Conservation (phyloP, 2,797 vertebrate species). For the Spheniscus humboldti region DNA sequence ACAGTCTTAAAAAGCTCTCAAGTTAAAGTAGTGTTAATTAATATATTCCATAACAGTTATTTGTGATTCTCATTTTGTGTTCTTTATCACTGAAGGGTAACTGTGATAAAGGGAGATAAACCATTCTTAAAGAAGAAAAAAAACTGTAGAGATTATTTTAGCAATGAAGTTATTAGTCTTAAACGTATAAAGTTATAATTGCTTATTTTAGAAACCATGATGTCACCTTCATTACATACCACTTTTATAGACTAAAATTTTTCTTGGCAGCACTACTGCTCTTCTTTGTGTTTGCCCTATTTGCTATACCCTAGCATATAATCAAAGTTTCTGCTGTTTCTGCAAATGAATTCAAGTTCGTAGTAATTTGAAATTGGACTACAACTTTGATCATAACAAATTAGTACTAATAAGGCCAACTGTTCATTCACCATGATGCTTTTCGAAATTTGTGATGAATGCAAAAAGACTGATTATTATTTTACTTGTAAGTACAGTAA, state of each 20-base stretch:
- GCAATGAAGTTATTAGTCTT: neutral
- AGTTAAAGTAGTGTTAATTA: neutral
- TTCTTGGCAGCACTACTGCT: neutral
- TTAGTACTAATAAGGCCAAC: slow-evolving; percentile 14
- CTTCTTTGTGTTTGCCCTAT: neutral
- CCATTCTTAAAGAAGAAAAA: neutral
- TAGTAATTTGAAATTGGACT: neutral
- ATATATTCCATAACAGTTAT: neutral
- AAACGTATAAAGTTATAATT: neutral
- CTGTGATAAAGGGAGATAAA: neutral
- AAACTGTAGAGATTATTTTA: neutral
- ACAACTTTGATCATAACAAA: slow-evolving; percentile 36
- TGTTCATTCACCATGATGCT: neutral
- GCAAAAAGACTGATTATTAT: neutral
- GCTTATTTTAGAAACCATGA: neutral
- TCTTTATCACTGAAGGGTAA: neutral
- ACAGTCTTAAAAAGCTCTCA: neutral
- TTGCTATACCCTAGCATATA: neutral
- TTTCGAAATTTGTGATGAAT: neutral
- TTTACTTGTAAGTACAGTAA: neutral
- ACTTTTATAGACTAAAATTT: neutral
- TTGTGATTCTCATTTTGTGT: neutral
- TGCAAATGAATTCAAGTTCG: neutral
- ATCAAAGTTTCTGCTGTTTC: slow-evolving; percentile 12
- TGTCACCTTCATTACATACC: neutral